These are phyloP conservation scores for Ceratosolen solmsi DNA, from an alignment of 1,140 invertebrate species.

Conservation along the genomic window DNA sequence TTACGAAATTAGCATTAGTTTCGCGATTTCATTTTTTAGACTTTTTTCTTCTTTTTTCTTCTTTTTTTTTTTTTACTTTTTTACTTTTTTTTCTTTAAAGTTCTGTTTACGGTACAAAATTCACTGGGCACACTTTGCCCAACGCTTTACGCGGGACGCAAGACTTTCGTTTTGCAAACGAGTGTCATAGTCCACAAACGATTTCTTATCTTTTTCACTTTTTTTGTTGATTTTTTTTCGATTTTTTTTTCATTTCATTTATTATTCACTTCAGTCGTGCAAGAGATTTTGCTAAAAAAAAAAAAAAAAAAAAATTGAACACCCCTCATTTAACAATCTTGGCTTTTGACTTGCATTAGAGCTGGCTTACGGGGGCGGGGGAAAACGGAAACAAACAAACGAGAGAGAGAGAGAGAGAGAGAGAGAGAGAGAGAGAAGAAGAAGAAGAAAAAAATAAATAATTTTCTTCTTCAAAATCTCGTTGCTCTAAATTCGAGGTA, in stretches of 20 bases:
- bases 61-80: slow-evolving; percentile 42
- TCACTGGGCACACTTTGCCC: slow-evolving; percentile 55
- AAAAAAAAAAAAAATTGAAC: slow-evolving; percentile 44
- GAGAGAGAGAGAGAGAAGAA: no score
- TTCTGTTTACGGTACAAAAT: slow-evolving; percentile 62
- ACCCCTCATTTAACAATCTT: slow-evolving; percentile 9
- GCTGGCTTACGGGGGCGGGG: background rate
- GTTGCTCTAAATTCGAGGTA: background rate
- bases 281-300: slow-evolving; percentile 50
- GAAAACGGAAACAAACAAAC: no score
- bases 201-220: slow-evolving; percentile 21
- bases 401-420: no score
- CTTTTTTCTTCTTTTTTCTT: slow-evolving; percentile 33
- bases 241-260: slow-evolving; percentile 23
- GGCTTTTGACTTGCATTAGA: slow-evolving; percentile 3
- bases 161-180: slow-evolving; percentile 43
- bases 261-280: slow-evolving; percentile 43
- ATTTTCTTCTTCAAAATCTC: slow-evolving; percentile 17
- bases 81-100: slow-evolving; percentile 32
- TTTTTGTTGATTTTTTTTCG: slow-evolving; percentile 35
- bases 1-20: slow-evolving; percentile 69
- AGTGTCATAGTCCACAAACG: slow-evolving; percentile 9
- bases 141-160: slow-evolving; percentile 30
- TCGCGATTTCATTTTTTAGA: slow-evolving; percentile 49
- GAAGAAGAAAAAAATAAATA: no score